Percentiles rank a stretch among this genome's conserved stretches.
Conservation (phyloP, 2,797 vertebrate genomes). For the Strix occidentalis region DNA sequence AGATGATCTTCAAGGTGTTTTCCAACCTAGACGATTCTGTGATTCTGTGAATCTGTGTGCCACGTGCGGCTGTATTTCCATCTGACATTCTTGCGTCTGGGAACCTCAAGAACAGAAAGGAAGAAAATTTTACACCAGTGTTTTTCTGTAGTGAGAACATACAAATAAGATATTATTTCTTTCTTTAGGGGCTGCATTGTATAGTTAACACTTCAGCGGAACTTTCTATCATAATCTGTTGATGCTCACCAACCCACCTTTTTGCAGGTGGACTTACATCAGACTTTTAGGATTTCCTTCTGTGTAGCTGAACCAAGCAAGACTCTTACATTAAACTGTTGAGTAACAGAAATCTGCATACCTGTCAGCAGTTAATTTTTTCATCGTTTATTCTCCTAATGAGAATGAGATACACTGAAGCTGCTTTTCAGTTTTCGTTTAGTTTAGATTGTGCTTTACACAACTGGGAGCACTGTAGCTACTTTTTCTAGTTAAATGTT, state of each 20-base stretch:
- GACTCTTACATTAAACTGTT: neutral
- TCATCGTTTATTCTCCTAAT: slow-evolving; percentile 28
- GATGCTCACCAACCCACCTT: neutral
- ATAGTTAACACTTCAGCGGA: neutral
- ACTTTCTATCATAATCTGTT: neutral
- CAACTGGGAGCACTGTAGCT: slow-evolving; percentile 60
- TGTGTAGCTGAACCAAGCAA: neutral
- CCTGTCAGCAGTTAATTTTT: slow-evolving; percentile 59
- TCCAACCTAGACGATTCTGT: too few species aligned
- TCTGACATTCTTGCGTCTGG: rapidly evolving
- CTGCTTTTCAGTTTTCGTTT: slow-evolving; percentile 58
- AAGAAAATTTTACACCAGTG: neutral
- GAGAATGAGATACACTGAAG: slow-evolving; percentile 31
- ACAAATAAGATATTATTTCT: neutral
- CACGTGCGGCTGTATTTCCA: neutral
- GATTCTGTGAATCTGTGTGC: neutral
- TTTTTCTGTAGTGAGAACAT: neutral
- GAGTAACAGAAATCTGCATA: slow-evolving; percentile 31
- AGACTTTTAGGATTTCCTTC: neutral
- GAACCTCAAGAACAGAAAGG: neutral
- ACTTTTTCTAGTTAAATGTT: slow-evolving; percentile 67
- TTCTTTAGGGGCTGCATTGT: neutral
- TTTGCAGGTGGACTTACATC: neutral
- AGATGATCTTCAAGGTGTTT: too few species aligned
- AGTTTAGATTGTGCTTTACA: slow-evolving; percentile 47